Percentiles rank a stretch among this genome's conserved stretches.
Evolutionary conservation across 2,797 vertebrate species (phyloP).

Genomic region (Tinamus major): DNA sequence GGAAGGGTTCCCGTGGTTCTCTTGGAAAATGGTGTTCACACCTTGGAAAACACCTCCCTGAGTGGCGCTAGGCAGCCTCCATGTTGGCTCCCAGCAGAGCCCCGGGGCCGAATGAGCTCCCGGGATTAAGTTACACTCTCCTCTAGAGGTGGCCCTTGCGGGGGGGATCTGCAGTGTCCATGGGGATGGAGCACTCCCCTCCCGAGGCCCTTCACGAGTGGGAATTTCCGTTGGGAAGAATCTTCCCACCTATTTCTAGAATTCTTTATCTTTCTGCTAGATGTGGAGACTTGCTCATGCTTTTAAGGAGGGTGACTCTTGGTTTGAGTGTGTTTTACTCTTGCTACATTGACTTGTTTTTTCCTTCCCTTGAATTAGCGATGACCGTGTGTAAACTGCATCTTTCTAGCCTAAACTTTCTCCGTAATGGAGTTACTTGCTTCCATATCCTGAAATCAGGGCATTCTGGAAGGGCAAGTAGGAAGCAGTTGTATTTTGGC

Average conservation of each 20-base stretch:
- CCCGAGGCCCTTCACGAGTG: neutral
- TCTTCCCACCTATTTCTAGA: neutral
- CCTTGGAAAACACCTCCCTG: neutral
- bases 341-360: neutral
- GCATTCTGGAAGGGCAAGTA: neutral
- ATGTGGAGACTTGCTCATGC: rapidly evolving
- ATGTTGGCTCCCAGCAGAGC: slow-evolving; percentile 1
- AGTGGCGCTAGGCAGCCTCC: neutral
- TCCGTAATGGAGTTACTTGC: neutral
- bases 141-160: neutral
- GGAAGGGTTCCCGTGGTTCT: rapidly evolving
- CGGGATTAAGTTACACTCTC: slow-evolving; percentile 38
- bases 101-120: neutral
- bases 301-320: neutral
- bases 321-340: neutral
- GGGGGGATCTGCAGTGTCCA: neutral
- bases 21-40: neutral
- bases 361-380: neutral
- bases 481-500: neutral
- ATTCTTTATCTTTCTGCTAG: neutral
- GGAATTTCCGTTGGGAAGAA: neutral
- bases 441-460: neutral
- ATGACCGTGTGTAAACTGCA: neutral
- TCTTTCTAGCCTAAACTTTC: slow-evolving; percentile 5
- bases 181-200: neutral